Base-by-base conservation (phyloP, 2,797 vertebrate genomes). In the Echeneis naucrates region DNA sequence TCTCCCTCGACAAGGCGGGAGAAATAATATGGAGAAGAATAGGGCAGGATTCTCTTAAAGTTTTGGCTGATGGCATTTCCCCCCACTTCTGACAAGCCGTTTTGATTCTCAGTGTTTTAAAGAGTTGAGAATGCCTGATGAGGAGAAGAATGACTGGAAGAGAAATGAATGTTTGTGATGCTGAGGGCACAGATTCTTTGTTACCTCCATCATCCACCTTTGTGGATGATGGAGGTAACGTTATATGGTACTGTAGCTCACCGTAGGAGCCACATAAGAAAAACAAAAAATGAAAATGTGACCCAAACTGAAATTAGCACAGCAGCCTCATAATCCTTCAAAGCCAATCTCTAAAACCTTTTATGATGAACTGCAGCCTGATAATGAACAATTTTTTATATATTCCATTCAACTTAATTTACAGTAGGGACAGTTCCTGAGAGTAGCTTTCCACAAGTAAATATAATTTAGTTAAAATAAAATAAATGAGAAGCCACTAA, bases 141-240 rank as follows among this genome's bases (percentile, higher is more conserved):
- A 75, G 27, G 48, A 14, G 44, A 40, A 8, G 9, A 59, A 14
- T 50, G 14, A 68, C 23, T n/a, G 6, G 62, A 6, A 16, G 24
- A 19, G 5, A 27, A 24, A 51, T 26, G 14, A 40, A 8, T 50
- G 58, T n/a, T 80, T 72, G 64, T 70, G 73, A 80, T 81, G 84
- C 81, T 77, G 80, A 85, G 57, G 23, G 63, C 58, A 76, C 78
- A 78, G 44, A 74, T 83, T 69, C 26, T 69, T 68, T 52, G 27
- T 80, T 67, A 69, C 68, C 64, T 70, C 55, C 71, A 58, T 74
- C 56, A 68, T 44, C 65, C 65, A 67, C 26, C 37, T 78, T 64
- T 44, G 67, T 81, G 79, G 63, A n/a, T n/a, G n/a, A n/a, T n/a
- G n/a, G n/a, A n/a, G n/a, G n/a, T n/a, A n/a, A n/a, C n/a, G n/a